These are phyloP conservation scores for Margaritifera margaritifera DNA, from an alignment of 2,888 invertebrate genomes.

Conservation along the genomic window DNA sequence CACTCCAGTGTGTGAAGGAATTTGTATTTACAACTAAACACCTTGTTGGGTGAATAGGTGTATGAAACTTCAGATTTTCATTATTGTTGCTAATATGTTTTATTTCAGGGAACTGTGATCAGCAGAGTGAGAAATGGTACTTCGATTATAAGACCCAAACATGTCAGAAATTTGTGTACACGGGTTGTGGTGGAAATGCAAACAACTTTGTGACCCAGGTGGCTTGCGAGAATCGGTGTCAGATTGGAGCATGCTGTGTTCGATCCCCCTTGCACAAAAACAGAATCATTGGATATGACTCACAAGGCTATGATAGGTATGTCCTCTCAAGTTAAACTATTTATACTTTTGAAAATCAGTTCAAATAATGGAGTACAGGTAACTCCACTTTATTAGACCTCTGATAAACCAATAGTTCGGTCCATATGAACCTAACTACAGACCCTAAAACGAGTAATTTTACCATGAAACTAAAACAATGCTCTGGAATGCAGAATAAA, in stretches of 20 bases:
- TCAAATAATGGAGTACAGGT: too few relatives aligned
- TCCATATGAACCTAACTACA: too few relatives aligned
- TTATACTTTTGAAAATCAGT: too few relatives aligned
- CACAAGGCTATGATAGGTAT: constrained; percentile 63
- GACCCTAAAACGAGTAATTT: too few relatives aligned
- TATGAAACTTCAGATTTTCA: too few relatives aligned
- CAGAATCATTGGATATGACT: constrained; percentile 55
- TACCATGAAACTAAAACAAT: too few relatives aligned
- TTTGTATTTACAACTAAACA: too few relatives aligned
- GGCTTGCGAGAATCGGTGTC: constrained; percentile 56
- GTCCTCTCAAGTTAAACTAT: not conserved
- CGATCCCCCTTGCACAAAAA: constrained; percentile 42
- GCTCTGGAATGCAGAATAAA: too few relatives aligned
- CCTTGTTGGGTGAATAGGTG: too few relatives aligned
- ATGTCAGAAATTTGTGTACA: constrained; percentile 60
- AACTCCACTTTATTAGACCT: too few relatives aligned
- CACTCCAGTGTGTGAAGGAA: too few relatives aligned
- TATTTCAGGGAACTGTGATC: constrained; percentile 47
- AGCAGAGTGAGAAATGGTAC: constrained; percentile 52
- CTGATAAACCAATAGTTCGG: too few relatives aligned
- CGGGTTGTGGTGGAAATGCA: constrained; percentile 62
- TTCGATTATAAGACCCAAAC: constrained; percentile 51
- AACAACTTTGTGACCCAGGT: constrained; percentile 56
- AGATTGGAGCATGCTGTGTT: constrained; percentile 63
- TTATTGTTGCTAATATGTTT: not conserved